Evolutionary conservation across 2,797 vertebrate genomes (phyloP).

Genomic region (Chloroceryle inda): DNA sequence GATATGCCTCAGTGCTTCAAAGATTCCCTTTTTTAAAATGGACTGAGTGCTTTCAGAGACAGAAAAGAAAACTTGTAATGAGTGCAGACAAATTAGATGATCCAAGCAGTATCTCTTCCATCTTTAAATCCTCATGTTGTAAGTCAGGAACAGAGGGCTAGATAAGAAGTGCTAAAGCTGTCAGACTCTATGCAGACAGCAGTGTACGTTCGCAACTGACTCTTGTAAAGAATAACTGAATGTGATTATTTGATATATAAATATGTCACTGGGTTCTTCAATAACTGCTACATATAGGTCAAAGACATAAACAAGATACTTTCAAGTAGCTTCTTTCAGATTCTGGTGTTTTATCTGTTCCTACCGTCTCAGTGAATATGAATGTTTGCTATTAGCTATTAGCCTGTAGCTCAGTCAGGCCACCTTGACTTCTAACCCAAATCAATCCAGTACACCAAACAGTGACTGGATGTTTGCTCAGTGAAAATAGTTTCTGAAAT

Average conservation of each 20-base stretch:
- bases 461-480: background rate
- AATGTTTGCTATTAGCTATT: background rate
- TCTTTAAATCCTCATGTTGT: conserved; percentile 9
- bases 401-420: background rate
- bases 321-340: background rate
- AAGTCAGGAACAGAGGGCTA: background rate
- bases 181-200: background rate
- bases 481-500: conserved; percentile 35
- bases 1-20: background rate
- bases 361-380: background rate
- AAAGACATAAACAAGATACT: background rate
- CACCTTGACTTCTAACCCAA: conserved; percentile 2
- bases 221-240: conserved; percentile 27
- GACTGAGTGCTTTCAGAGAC: background rate
- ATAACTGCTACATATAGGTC: conserved; percentile 14
- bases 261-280: conserved; percentile 11
- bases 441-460: background rate
- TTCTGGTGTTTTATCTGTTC: background rate
- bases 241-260: conserved; percentile 42
- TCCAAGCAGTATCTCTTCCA: conserved; percentile 24
- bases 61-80: conserved; percentile 38
- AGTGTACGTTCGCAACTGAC: background rate
- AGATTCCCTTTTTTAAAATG: background rate
- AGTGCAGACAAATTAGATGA: conserved; percentile 19
- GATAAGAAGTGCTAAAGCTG: conserved; percentile 33